Percentiles rank a stretch among this genome's conserved stretches.
Evolutionary conservation across 2,113 vertebrate genomes (phyloP).

Genomic region (Cyanoderma ruficeps): DNA sequence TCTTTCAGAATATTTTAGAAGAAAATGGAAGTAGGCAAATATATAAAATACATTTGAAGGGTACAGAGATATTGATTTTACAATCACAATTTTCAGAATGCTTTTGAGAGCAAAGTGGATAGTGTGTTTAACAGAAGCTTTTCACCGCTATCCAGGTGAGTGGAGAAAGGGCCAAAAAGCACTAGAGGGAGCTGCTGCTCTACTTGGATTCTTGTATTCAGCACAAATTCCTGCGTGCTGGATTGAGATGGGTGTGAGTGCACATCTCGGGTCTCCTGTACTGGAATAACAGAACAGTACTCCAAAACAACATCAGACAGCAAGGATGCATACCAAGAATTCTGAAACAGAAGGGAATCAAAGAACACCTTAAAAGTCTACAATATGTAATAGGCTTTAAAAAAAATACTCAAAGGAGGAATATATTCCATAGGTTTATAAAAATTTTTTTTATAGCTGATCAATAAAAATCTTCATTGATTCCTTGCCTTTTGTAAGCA

Average conservation of each 20-base stretch:
- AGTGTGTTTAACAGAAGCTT: neutral
- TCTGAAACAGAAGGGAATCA: constrained; percentile 5
- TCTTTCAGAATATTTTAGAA: neutral
- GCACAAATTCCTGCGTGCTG: constrained; percentile 8
- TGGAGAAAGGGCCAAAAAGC: neutral
- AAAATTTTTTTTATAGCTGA: neutral
- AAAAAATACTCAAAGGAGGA: neutral
- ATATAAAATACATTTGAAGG: neutral
- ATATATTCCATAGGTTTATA: neutral
- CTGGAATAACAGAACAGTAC: constrained; percentile 18
- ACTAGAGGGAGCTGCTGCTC: constrained; percentile 79
- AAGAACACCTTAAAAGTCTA: neutral
- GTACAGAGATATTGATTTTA: neutral
- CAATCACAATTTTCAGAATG: neutral
- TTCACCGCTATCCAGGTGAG: neutral
- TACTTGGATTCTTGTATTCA: neutral
- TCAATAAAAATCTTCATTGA: neutral
- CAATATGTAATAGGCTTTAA: constrained; percentile 42
- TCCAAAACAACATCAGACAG: constrained; percentile 27
- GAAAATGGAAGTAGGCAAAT: neutral
- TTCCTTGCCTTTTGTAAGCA: neutral
- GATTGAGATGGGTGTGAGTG: constrained; percentile 13
- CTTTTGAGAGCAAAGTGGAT: neutral
- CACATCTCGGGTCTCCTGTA: neutral
- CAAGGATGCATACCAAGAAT: constrained; percentile 11